Conservation (phyloP, 2,113 vertebrate genomes). For the Poicephalus gulielmi region DNA sequence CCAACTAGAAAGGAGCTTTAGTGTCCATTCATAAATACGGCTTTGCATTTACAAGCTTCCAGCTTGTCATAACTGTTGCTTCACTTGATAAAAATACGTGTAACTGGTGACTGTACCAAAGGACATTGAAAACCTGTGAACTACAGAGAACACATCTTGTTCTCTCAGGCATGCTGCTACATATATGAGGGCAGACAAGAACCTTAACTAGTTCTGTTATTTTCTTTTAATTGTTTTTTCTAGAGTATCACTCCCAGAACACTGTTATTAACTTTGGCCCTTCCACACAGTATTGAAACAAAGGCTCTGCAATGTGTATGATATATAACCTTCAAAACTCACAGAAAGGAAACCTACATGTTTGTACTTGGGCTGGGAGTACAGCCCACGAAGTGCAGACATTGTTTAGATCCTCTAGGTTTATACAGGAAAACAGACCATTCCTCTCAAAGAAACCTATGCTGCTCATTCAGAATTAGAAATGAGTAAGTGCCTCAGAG, state of each 20-base stretch:
- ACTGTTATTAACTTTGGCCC: not conserved
- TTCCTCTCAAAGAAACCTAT: not conserved
- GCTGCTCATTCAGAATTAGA: not conserved
- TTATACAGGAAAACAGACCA: not conserved
- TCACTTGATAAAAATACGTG: not conserved
- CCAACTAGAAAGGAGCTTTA: not conserved
- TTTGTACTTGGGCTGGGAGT: not conserved
- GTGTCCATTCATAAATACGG: rapidly evolving
- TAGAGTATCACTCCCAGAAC: not conserved
- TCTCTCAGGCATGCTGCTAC: not conserved
- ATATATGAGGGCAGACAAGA: not conserved
- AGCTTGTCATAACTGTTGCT: not conserved
- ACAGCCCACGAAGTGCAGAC: not conserved
- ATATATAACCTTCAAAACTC: not conserved
- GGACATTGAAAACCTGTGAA: not conserved
- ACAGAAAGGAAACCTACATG: not conserved
- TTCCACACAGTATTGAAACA: not conserved
- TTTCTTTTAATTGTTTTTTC: not conserved
- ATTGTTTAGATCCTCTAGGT: not conserved
- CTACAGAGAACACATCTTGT: not conserved
- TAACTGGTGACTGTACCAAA: not conserved
- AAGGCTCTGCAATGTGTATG: not conserved
- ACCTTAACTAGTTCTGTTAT: not conserved
- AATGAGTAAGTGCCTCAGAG: not conserved
- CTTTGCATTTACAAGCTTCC: not conserved